A percentile compares a stretch with the other conserved stretches of the same genome.
Conservation (phyloP, 2,797 vertebrate genomes). For the Heliangelus exortis region DNA sequence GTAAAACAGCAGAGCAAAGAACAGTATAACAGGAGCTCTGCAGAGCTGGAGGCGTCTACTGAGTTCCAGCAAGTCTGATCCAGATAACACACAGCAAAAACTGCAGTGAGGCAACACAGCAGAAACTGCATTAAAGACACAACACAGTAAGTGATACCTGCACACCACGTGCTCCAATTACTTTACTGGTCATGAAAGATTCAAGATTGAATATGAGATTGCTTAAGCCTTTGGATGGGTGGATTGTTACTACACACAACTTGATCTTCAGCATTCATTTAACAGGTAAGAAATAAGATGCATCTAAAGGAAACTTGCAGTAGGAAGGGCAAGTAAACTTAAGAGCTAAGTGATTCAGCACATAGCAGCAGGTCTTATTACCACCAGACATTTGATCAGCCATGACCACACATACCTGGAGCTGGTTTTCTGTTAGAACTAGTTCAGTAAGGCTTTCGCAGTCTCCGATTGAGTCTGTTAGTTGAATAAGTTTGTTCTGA, state of each 20-base stretch:
- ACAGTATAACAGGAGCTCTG: not conserved
- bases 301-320: not conserved
- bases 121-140: not conserved
- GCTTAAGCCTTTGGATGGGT: not conserved
- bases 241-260: not conserved
- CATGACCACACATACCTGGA: conserved; percentile 84
- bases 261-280: not conserved
- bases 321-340: not conserved
- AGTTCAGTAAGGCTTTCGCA: conserved; percentile 97
- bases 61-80: not conserved
- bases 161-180: not conserved
- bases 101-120: fast-evolving
- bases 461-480: conserved; percentile 93
- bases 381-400: not conserved
- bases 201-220: not conserved
- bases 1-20: not conserved
- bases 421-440: conserved; percentile 94
- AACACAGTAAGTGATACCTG: not conserved
- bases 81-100: not conserved
- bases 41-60: not conserved
- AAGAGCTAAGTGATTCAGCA: conserved; percentile 1
- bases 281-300: conserved; percentile 1
- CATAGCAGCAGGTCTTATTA: not conserved
- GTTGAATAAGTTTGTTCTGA: conserved; percentile 90
- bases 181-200: conserved; percentile 11